Base-by-base conservation (phyloP, 1,140 invertebrate genomes). In the Penaeus indicus region DNA sequence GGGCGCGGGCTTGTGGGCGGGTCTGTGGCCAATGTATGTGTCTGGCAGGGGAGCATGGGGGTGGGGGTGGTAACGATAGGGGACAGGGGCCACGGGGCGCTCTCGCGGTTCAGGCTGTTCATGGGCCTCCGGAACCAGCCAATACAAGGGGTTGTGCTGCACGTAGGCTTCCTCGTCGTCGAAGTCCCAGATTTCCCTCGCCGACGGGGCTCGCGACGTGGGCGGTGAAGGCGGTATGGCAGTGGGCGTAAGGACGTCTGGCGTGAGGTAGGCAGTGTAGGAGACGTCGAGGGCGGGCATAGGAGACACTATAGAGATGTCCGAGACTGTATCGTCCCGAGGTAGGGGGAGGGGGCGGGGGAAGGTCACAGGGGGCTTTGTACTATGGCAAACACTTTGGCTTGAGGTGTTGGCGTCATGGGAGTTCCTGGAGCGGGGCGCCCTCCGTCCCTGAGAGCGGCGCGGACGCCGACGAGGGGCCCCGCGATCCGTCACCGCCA, bases 181-280 rank as follows among this genome's bases (percentile, higher is more conserved):
- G 22, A 88, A 85, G 54, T 62, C 79, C 81, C 61, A 83, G 38
- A n/a, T 61, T 7, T 54, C 54, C 38, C 38, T 67, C 72, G 67
- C 75, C 42, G 11, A 42, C 21, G 11, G 38, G 21, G 54, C 72
- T 67, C 60, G 21, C 27, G n/a, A 25, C n/a, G 32, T 54, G 38
- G 64, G 47, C 1, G 84, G 75, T 19, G 18, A 32, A 61, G 79
- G 84, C 16, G 75, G 80, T 38, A 82, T 19, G 77, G 78, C 63
- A 11, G 84, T 81, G 61, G 90, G 90, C 32, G 88, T 90, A 42
- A 90, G 85, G 80, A 90, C 90, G 18, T 90, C 90, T 19, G 90
- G 90, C 27, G 90, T 90, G 79, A 90, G 84, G 88, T 90, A 90
- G 85, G 90, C 90, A 72, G 90, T 90, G 88, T 90, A 90, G 81